Evolutionary conservation across 2,797 vertebrate genomes (phyloP).

Genomic region (Enteromius anoplus): DNA sequence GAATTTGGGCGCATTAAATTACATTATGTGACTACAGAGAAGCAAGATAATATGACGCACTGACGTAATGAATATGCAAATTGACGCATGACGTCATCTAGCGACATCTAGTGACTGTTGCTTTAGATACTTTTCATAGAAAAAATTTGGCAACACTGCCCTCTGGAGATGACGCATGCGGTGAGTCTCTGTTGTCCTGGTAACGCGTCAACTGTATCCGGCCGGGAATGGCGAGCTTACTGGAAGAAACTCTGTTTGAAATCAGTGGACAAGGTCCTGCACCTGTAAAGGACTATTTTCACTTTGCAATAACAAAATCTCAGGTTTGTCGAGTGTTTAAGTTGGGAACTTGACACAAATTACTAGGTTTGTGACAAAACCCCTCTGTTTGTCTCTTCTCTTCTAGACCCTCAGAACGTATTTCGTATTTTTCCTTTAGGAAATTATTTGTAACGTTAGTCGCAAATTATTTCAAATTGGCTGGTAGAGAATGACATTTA

Average conservation of each 20-base stretch:
- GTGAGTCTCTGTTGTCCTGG: not conserved
- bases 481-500: not conserved
- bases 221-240: constrained; percentile 81
- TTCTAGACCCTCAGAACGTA: not conserved
- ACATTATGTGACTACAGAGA: too few relatives aligned
- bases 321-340: constrained; percentile 61
- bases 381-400: not conserved
- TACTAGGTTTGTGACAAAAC: not conserved
- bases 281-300: constrained; percentile 77
- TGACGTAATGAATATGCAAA: too few relatives aligned
- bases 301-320: constrained; percentile 71
- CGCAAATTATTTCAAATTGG: not conserved
- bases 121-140: too few relatives aligned
- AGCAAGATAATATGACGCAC: too few relatives aligned
- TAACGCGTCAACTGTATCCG: constrained; percentile 53
- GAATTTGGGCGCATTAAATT: too few relatives aligned
- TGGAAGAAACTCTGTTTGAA: constrained; percentile 75
- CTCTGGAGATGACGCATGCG: not conserved
- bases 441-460: not conserved
- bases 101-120: too few relatives aligned
- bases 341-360: not conserved
- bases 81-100: too few relatives aligned
- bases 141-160: too few relatives aligned
- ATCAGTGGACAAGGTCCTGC: constrained; percentile 71
- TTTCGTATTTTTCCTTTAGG: too few relatives aligned